These are phyloP conservation scores for Muraenolepis orangiensis DNA, from an alignment of 2,797 vertebrate species.

Conservation along the genomic window DNA sequence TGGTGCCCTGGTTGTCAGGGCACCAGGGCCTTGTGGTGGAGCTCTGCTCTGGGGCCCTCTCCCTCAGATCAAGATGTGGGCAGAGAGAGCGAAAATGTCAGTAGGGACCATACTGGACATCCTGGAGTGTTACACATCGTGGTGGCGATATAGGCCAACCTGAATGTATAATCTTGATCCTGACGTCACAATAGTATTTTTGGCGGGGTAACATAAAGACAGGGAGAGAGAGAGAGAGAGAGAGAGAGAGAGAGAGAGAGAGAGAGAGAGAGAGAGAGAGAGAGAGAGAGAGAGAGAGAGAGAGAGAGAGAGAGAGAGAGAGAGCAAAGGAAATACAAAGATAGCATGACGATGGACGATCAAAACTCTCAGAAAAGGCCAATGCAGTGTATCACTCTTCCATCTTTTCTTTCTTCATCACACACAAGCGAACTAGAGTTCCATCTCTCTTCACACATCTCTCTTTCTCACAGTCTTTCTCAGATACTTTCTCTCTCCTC, in stretches of 20 bases:
- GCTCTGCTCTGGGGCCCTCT: slow-evolving; percentile 31
- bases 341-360: background rate
- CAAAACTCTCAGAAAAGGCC: background rate
- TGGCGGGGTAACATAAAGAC: background rate
- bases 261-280: background rate
- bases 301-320: background rate
- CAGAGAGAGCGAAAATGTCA: background rate
- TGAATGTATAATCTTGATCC: background rate
- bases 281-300: no score
- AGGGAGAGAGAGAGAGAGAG: background rate
- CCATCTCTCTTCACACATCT: background rate
- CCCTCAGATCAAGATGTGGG: background rate
- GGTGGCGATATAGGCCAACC: background rate
- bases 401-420: no score
- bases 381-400: background rate
- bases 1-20: no score
- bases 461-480: background rate
- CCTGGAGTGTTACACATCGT: background rate
- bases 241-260: background rate
- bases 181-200: background rate
- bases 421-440: no score
- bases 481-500: no score
- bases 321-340: background rate
- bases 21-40: slow-evolving; percentile 14
- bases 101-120: background rate